Conservation (phyloP, 2,113 vertebrate species). For the Hyaena hyaena region DNA sequence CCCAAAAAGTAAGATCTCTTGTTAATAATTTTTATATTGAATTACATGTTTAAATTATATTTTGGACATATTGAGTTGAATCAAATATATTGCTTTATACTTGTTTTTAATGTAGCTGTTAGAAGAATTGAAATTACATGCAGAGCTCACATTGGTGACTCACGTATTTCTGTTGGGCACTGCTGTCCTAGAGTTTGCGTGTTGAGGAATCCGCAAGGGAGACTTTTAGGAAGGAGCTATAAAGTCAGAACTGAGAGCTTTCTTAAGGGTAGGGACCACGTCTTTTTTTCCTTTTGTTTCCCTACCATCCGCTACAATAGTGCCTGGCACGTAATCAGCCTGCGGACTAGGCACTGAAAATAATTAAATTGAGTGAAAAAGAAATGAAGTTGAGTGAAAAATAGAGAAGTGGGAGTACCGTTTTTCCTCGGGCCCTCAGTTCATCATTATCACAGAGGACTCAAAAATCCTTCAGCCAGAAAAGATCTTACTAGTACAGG, state of each 20-base stretch:
- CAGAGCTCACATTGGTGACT: constrained; percentile 27
- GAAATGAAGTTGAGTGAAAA: background rate
- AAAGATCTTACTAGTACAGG: background rate
- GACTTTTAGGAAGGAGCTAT: constrained; percentile 51
- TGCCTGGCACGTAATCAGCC: background rate
- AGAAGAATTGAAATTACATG: background rate
- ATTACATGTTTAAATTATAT: constrained; percentile 8
- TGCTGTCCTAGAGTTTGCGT: background rate
- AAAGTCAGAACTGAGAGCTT: background rate
- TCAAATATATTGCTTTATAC: background rate
- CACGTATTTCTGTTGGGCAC: constrained; percentile 8
- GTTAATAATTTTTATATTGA: background rate
- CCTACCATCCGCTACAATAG: background rate
- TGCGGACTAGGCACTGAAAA: background rate
- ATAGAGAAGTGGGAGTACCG: background rate
- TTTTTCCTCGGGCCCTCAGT: background rate
- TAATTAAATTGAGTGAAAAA: background rate
- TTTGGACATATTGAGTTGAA: background rate
- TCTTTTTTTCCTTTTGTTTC: background rate
- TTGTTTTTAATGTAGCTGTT: constrained; percentile 24
- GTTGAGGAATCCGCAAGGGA: constrained; percentile 49
- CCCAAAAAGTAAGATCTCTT: background rate
- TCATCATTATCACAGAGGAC: background rate
- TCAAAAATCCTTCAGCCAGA: background rate
- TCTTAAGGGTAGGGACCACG: background rate